Evolutionary conservation across 2,888 invertebrate species (phyloP).

Genomic region (Melieria crassipennis): DNA sequence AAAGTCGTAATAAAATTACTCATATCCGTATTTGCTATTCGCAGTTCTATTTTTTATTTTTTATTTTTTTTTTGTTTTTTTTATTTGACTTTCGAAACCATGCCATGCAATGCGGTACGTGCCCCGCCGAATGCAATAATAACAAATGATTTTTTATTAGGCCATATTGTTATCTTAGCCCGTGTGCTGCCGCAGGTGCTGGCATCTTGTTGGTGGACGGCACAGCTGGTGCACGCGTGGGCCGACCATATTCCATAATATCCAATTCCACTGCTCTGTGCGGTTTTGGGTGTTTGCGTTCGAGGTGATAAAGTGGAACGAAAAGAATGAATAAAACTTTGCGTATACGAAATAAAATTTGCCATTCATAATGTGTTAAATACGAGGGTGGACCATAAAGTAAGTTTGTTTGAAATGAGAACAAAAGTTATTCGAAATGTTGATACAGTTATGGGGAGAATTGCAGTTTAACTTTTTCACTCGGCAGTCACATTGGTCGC

Average conservation of each 20-base stretch:
- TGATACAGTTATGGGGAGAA: too few relatives aligned
- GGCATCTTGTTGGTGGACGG: too few relatives aligned
- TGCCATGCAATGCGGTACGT: too few relatives aligned
- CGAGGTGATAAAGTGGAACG: background rate
- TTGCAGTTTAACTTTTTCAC: too few relatives aligned
- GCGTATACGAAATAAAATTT: too few relatives aligned
- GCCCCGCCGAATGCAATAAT: too few relatives aligned
- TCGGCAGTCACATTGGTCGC: too few relatives aligned
- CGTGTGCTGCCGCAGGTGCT: background rate
- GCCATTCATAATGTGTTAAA: too few relatives aligned
- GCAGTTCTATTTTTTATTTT: background rate
- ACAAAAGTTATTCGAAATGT: too few relatives aligned
- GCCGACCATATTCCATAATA: background rate
- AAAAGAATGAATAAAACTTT: too few relatives aligned
- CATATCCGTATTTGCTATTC: background rate
- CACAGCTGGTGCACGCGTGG: background rate
- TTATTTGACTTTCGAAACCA: background rate
- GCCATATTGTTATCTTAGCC: slow-evolving; percentile 11
- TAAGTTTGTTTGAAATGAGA: too few relatives aligned
- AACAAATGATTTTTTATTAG: background rate
- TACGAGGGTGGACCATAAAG: too few relatives aligned
- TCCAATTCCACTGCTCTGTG: background rate
- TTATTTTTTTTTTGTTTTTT: slow-evolving; percentile 3
- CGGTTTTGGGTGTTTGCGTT: background rate
- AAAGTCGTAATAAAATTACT: slow-evolving; percentile 28